These are phyloP conservation scores for Poecilia latipinna DNA, from an alignment of 2,113 vertebrate genomes.

Conservation along the genomic window DNA sequence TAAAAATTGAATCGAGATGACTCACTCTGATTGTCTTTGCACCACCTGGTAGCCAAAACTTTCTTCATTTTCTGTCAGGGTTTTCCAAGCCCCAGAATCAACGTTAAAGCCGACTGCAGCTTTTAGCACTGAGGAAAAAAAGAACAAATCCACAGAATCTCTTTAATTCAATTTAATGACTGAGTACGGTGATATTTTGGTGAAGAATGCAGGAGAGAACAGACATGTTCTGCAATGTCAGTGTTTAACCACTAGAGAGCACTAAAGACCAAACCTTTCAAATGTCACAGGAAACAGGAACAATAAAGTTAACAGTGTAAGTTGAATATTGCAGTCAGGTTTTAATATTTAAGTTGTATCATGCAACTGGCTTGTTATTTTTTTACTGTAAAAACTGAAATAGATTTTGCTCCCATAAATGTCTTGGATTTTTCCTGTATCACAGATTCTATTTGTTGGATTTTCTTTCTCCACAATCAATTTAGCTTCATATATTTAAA, in stretches of 20 bases:
- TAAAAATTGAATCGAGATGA: not conserved
- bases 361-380: too few species aligned
- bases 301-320: not conserved
- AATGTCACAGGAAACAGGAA: not conserved
- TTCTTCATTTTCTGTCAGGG: slow-evolving; percentile 2
- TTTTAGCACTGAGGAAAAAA: slow-evolving; percentile 48
- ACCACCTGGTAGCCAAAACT: slow-evolving; percentile 79
- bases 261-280: not conserved
- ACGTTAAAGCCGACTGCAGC: slow-evolving; percentile 66
- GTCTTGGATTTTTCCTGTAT: too few species aligned
- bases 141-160: not conserved
- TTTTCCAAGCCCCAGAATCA: slow-evolving; percentile 68
- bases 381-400: too few species aligned
- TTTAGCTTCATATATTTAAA: too few species aligned
- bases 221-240: too few species aligned
- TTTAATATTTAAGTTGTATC: too few species aligned
- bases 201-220: not conserved
- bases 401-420: too few species aligned
- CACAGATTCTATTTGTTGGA: too few species aligned
- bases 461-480: too few species aligned
- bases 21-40: slow-evolving; percentile 59
- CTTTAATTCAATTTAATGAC: not conserved
- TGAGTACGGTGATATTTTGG: too few species aligned
- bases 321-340: not conserved
- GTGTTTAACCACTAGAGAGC: not conserved